Evolutionary conservation across 2,888 invertebrate species (phyloP), one percentile per base, ranked within the genome.

Genomic region (Melinaea marsaeus): DNA sequence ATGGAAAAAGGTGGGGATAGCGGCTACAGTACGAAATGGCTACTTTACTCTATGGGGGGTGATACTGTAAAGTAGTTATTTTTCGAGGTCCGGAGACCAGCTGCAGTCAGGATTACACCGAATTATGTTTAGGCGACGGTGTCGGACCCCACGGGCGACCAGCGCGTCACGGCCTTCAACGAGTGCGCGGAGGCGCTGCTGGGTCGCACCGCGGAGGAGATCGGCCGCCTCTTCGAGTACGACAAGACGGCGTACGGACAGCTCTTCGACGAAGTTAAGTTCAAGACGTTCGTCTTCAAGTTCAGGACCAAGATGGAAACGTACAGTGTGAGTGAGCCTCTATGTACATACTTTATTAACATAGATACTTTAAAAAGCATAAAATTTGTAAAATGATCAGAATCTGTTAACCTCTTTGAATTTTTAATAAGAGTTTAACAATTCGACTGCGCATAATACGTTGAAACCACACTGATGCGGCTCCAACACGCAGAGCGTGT

Each of bases 81-180:
- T n/a, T n/a, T n/a, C n/a, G n/a, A n/a, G n/a, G n/a, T n/a, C n/a
- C 3, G n/a, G 47, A 7, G 3, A 1, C 47, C 9, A 11, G n/a
- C 3, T 47, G 6, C 48, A 2, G 48, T 22, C 3, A 51, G 9
- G 13, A 22, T 6, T 51, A 5, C 5, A 48, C 48, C 5, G 48
- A 5, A 48, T 5, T 48, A 22, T 13, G 32, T 22, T 22, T 22
- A 98, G 97, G 93, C 95, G 71, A 96, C 95, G 78, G 91, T 99
- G 62, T 95, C 95, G 0, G 99, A 99, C 85, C 95, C 94, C 83
- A 95, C 96, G 1, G 96, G 95, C 59, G 95, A 95, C 82, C 94
- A 95, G 71, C 99, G 99, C 95, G 94, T 95, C 7, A 98, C 98
- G 2, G 94, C 96, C 69, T 99, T 99, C 90, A 96, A 95, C 75